Base-by-base conservation (phyloP, 2,888 invertebrate species). In the Timandra comae region DNA sequence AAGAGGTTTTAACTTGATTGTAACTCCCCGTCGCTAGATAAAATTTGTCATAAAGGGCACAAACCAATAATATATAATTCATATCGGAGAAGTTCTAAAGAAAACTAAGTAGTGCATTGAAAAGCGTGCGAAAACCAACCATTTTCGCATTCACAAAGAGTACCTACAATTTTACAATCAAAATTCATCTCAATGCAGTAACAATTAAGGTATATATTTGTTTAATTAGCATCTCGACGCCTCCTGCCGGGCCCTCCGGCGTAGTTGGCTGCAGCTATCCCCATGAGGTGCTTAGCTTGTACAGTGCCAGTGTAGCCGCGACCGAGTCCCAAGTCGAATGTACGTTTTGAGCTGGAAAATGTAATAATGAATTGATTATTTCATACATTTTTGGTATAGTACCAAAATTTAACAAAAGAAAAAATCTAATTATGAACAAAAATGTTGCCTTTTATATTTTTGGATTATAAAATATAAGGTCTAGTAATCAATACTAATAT, bases 261-360 rank as follows among this genome's bases (percentile, higher is more conserved):
- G 81, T 91, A 95, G 79, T 95, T 95, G 50, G 96, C 96, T 0
- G 95, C 94, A 24, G 95, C 93, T 30, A 96, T 75, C 2, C 96
- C 96, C 92, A 96, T 94, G 61, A 96, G 89, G 70, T 96, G 96
- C 77, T 96, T 96, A 58, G 96, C 96, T 41, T 95, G 94, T 57
- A 95, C 93, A 13, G 94, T 92, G 1, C 96, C 96, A 25, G 95
- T 95, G 80, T 92, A 95, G 12, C 96, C 96, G 30, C 96, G 92
- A 56, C 91, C 93, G 35, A 97, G 86, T 1, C 97, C 97, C 51
- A 96, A 87, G 66, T 97, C 97, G 43, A 96, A 86, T 20, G 94
- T 95, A 11, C 96, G 91, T 76, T 97, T 97, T 47, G 91, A 90
- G 71, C 95, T 95, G 87, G 3, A 53, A 60, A 19, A 5, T 5